phyloP scores from a whole-genome alignment of 2,888 invertebrate species.

The Caenorhabditis uteleia region DNA sequence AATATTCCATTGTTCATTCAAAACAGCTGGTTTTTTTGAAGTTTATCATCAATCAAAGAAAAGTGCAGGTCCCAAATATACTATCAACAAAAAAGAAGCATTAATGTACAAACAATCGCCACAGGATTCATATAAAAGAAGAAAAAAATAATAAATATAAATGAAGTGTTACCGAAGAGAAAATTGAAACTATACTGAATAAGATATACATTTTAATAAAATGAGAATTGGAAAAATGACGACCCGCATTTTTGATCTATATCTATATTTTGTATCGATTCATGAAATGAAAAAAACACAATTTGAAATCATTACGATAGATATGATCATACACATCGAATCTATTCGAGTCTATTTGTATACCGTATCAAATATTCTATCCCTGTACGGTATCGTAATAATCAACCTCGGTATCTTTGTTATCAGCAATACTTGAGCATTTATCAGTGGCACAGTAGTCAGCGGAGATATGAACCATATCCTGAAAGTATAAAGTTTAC shows the following conservation, averaged over 20 bases:
- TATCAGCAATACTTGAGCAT: constrained; percentile 55
- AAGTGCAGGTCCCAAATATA: no score
- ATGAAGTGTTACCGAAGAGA: no score
- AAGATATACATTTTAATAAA: no score
- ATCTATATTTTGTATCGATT: no score
- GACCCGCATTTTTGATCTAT: no score
- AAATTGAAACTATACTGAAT: no score
- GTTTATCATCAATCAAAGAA: background rate
- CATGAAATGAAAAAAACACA: no score
- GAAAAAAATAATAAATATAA: constrained; percentile 9
- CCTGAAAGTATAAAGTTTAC: no score
- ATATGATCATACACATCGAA: constrained; percentile 35
- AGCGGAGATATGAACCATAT: constrained; percentile 54
- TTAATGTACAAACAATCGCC: constrained; percentile 28
- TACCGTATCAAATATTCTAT: constrained; percentile 23
- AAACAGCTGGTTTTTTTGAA: background rate
- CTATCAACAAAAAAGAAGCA: constrained; percentile 37
- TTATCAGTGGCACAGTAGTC: constrained; percentile 66
- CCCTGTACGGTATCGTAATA: constrained; percentile 64
- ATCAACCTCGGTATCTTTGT: constrained; percentile 60
- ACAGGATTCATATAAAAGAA: background rate
- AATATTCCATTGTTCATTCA: constrained; percentile 3
- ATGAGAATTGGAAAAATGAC: no score
- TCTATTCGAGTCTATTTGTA: constrained; percentile 35
- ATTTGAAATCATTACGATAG: no score